Evolutionary conservation across 2,113 vertebrate species (phyloP).

Genomic region (Erythrocercus mccallii): DNA sequence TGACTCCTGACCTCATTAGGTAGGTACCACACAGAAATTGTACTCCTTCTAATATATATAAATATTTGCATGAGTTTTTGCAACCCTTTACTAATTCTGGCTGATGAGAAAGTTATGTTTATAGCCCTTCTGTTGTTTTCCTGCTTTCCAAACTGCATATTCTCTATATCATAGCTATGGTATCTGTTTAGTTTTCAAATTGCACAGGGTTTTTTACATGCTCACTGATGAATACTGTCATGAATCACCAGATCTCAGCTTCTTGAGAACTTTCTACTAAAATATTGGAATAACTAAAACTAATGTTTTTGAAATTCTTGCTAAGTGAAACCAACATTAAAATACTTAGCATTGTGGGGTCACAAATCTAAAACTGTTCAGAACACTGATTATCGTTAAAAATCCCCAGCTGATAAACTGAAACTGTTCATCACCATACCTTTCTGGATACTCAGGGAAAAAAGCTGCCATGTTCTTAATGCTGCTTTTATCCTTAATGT

Average conservation of each 20-base stretch:
- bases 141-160: not conserved
- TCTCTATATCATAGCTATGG: not conserved
- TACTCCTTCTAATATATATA: not conserved
- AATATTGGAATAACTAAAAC: not conserved
- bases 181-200: not conserved
- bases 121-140: constrained; percentile 11
- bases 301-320: not conserved
- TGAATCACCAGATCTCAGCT: not conserved
- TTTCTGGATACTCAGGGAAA: not conserved
- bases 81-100: not conserved
- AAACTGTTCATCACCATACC: not conserved
- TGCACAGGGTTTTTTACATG: not conserved
- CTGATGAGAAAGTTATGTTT: not conserved
- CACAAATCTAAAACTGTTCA: not conserved
- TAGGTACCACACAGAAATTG: not conserved
- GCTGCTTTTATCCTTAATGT: not conserved
- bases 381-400: not conserved
- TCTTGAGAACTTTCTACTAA: not conserved
- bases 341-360: not conserved
- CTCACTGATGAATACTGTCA: not conserved
- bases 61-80: not conserved
- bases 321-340: not conserved
- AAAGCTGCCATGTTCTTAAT: not conserved
- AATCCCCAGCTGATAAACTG: not conserved
- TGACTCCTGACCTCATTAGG: not conserved